Conservation (phyloP, 1,140 invertebrate genomes). For the Dolichoris vasculosae region DNA sequence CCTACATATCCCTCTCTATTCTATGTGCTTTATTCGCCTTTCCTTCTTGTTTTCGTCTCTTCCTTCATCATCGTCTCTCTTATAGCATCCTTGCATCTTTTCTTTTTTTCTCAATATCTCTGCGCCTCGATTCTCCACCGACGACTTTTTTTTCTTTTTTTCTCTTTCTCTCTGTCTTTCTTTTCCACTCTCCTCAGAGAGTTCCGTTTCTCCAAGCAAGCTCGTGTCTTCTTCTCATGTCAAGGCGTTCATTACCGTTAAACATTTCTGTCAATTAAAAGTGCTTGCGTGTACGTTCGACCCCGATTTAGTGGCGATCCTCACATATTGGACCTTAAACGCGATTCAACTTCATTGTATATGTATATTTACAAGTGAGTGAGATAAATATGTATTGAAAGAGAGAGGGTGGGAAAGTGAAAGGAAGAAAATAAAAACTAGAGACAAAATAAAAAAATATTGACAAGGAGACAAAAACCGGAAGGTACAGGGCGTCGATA, state of each 20-base stretch:
- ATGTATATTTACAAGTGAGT: not conserved
- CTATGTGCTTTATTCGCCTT: slow-evolving; percentile 40
- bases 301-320: slow-evolving; percentile 67
- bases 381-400: slow-evolving; percentile 41
- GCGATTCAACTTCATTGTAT: slow-evolving; percentile 5
- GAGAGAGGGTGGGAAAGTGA: slow-evolving; percentile 21
- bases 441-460: not conserved
- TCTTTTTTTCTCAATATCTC: slow-evolving; percentile 9
- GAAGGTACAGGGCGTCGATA: not conserved
- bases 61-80: slow-evolving; percentile 46
- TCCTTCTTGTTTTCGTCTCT: slow-evolving; percentile 48
- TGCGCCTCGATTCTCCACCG: not conserved
- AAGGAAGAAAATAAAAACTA: not conserved
- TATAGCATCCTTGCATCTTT: slow-evolving; percentile 14
- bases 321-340: slow-evolving; percentile 53
- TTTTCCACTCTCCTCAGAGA: slow-evolving; percentile 47
- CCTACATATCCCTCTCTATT: slow-evolving; percentile 9
- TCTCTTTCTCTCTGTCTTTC: slow-evolving; percentile 15
- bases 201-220: slow-evolving; percentile 48
- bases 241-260: slow-evolving; percentile 70
- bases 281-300: slow-evolving; percentile 57
- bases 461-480: not conserved
- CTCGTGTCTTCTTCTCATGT: slow-evolving; percentile 61
- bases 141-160: slow-evolving; percentile 27
- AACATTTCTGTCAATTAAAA: slow-evolving; percentile 75